A percentile compares a stretch with the other conserved stretches of the same genome.
Evolutionary conservation across 2,888 invertebrate species (phyloP).

Genomic region (Phortica magna): DNA sequence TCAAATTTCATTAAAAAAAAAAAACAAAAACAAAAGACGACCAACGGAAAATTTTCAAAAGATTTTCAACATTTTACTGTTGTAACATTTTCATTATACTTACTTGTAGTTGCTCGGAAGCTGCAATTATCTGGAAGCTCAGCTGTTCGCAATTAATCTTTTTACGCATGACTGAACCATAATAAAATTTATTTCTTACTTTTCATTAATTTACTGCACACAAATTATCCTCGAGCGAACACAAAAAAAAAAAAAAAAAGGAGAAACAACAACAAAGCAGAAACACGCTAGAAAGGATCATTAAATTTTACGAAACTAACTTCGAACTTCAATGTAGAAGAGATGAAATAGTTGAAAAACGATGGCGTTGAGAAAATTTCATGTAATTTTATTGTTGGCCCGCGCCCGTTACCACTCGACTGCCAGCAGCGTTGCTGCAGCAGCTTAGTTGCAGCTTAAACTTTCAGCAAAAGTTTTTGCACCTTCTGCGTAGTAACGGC

Average conservation of each 20-base stretch:
- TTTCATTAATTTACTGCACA: constrained; percentile 24
- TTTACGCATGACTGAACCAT: constrained; percentile 25
- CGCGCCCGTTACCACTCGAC: neutral
- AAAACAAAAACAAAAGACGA: too few relatives aligned
- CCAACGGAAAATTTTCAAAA: too few relatives aligned
- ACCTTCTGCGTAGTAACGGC: constrained; percentile 47
- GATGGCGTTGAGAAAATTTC: constrained; percentile 39
- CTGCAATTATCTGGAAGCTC: neutral
- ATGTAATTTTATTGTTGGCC: neutral
- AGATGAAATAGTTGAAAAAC: neutral
- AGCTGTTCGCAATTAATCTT: constrained; percentile 26
- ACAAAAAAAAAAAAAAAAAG: constrained; percentile 4
- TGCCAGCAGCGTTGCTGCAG: neutral
- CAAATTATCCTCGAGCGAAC: constrained; percentile 16
- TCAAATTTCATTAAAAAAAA: too few relatives aligned
- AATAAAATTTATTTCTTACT: constrained; percentile 28
- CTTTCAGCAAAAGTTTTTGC: constrained; percentile 55
- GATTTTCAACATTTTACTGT: too few relatives aligned
- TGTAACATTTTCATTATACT: neutral
- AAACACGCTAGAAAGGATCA: constrained; percentile 55
- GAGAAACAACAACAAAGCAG: neutral
- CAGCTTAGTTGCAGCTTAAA: constrained; percentile 16
- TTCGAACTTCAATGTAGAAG: constrained; percentile 8
- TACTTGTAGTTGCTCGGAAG: neutral
- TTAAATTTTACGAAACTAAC: constrained; percentile 56